A percentile compares a stretch with the other conserved stretches of the same genome.
Conservation (phyloP, 2,113 vertebrate genomes). For the Paratilapia polleni region DNA sequence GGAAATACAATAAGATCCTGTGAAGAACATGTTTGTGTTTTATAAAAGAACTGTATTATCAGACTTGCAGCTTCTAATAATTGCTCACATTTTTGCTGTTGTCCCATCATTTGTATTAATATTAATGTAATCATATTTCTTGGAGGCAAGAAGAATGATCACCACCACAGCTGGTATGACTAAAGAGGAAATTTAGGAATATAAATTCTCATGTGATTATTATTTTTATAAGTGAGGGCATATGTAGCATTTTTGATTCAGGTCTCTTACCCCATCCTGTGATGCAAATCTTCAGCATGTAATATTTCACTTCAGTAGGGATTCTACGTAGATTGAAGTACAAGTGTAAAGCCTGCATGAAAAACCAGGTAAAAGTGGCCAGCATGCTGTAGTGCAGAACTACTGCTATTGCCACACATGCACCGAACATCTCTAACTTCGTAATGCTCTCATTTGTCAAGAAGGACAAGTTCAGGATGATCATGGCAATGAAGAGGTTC, state of each 20-base stretch:
- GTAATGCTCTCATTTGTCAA: slow-evolving; percentile 65
- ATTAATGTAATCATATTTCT: slow-evolving; percentile 32
- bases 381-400: slow-evolving; percentile 83
- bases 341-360: slow-evolving; percentile 81
- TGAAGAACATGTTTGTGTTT: background rate
- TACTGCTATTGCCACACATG: slow-evolving; percentile 71
- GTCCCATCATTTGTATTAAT: slow-evolving; percentile 17
- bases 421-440: accelerated
- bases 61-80: background rate
- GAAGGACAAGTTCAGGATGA: slow-evolving; percentile 81
- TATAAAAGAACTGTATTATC: background rate
- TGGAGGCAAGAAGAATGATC: background rate
- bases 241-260: background rate
- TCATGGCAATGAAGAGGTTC: slow-evolving; percentile 77
- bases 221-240: background rate
- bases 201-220: background rate
- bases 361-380: slow-evolving; percentile 84
- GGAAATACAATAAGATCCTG: background rate
- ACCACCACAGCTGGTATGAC: slow-evolving; percentile 49
- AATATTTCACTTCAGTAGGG: slow-evolving; percentile 69
- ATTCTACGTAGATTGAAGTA: slow-evolving; percentile 74
- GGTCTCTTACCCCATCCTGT: slow-evolving; percentile 82
- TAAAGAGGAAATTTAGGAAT: slow-evolving; percentile 14
- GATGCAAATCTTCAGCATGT: slow-evolving; percentile 78
- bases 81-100: slow-evolving; percentile 56